phyloP scores from a whole-genome alignment of 2,113 vertebrate species.

The Sarotherodon lohbergeri region DNA sequence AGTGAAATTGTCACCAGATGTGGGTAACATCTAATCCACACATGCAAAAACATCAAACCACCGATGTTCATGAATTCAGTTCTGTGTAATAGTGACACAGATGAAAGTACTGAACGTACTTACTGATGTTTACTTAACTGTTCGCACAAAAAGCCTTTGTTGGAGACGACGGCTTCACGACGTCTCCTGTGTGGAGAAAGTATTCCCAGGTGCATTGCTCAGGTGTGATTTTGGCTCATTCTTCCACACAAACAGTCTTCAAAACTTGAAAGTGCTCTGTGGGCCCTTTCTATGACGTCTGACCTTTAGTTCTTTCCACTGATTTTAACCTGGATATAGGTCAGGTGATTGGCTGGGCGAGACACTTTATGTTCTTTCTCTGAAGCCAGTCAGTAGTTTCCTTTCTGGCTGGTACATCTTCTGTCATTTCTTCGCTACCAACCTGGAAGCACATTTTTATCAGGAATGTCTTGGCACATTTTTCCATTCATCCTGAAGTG shows the following conservation, averaged over 20 bases:
- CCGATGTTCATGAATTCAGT: not conserved
- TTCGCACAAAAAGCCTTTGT: fast-evolving
- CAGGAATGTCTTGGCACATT: not conserved
- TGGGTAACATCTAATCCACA: not conserved
- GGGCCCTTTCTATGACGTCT: not conserved
- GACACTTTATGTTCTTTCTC: fast-evolving
- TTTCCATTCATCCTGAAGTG: not conserved
- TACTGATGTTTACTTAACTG: not conserved
- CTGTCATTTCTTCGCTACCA: not conserved
- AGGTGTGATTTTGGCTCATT: not conserved
- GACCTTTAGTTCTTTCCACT: not conserved
- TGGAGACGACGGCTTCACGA: fast-evolving
- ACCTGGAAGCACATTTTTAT: not conserved
- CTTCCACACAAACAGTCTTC: not conserved
- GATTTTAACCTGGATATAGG: not conserved
- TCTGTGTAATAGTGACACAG: not conserved
- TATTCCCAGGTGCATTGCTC: not conserved
- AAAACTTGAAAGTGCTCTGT: fast-evolving
- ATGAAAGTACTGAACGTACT: fast-evolving
- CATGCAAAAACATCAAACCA: not conserved
- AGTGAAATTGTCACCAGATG: not conserved
- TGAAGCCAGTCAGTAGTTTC: not conserved
- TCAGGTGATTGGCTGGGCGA: not conserved
- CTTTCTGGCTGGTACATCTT: fast-evolving
- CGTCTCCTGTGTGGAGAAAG: not conserved